Percentiles rank a stretch among this genome's conserved stretches.
These are phyloP conservation scores for Cloeon dipterum DNA, from an alignment of 2,888 invertebrate genomes.

Conservation along the genomic window DNA sequence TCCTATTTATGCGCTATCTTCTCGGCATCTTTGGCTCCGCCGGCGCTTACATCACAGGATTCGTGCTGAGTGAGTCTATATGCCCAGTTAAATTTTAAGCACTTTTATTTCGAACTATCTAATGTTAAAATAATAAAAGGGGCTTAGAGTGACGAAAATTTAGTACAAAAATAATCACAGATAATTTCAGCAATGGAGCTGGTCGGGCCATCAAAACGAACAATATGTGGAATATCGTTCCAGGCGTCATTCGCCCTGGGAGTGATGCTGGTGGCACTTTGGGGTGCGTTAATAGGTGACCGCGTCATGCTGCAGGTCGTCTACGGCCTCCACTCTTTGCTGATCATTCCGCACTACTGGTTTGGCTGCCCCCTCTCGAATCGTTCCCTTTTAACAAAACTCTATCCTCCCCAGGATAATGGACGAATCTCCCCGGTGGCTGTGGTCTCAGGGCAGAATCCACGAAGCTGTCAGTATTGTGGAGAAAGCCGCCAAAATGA, in stretches of 20 bases:
- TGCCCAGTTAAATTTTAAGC: not conserved
- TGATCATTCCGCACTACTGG: constrained; percentile 51
- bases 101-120: not conserved
- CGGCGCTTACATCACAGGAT: constrained; percentile 39
- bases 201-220: constrained; percentile 56
- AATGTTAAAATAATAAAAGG: no score
- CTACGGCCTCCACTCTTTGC: constrained; percentile 49
- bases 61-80: constrained; percentile 21
- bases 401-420: constrained; percentile 35
- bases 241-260: constrained; percentile 58
- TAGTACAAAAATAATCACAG: constrained; percentile 7
- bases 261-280: constrained; percentile 60
- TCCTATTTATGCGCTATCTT: constrained; percentile 38
- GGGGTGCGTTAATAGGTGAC: constrained; percentile 55
- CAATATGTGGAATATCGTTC: constrained; percentile 56
- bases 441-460: constrained; percentile 59
- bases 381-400: not conserved
- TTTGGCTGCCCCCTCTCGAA: constrained; percentile 9
- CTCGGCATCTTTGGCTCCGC: constrained; percentile 69
- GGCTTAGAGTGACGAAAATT: not conserved
- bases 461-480: constrained; percentile 52
- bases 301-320: constrained; percentile 49
- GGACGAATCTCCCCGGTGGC: constrained; percentile 74
- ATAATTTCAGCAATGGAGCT: constrained; percentile 57
- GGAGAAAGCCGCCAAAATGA: constrained; percentile 48